Evolutionary conservation across 2,797 vertebrate species (phyloP), one percentile per base, ranked within the genome.

Genomic region (Phoxinus dragarum): DNA sequence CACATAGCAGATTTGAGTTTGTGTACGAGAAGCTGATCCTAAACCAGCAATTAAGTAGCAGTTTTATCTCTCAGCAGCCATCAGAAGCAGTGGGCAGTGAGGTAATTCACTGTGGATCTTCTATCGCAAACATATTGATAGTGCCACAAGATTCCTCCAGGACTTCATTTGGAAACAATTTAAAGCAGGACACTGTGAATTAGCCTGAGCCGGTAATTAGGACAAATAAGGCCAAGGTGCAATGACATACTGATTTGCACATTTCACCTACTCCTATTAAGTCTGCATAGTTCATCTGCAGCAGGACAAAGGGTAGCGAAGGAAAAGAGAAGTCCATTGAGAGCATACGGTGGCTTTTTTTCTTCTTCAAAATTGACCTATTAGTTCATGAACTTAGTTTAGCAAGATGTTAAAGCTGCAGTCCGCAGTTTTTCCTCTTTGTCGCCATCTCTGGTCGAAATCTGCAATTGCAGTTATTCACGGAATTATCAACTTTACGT

Each of bases 171-270:
- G 21, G 82, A 87, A 77, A 81, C 85, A 74, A 84, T 86, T 82
- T 84, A 80, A 85, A 86, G 86, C 82, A 84, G 77, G 56, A 89
- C 90, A 90, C 88, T 88, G 80, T 52, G 72, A 89, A 88, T 89
- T 86, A 84, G 81, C 84, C 76, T 61, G 54, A 54, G 27, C 27
- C 27, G 47, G 86, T 90, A 90, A 90, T 88, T 85, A 82, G 82
- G 88, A 89, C 90, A 90, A 89, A 88, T 79, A 64, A 87, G 84
- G 87, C 72, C 61, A 86, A 84, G 86, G 87, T 86, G 80, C 84
- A 78, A 38, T 8, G 86, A 82, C 84, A 79, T 21, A 21, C 34
- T n/a, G 80, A 88, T 90, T 88, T 90, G 78, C 87, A 87, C 81
- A 89, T 81, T 82, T 89, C 87, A 86, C 73, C 80, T 83, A 82